A percentile compares a stretch with the other conserved stretches of the same genome.
phyloP scores from a whole-genome alignment of 2,113 vertebrate genomes.

The Anhinga anhinga region DNA sequence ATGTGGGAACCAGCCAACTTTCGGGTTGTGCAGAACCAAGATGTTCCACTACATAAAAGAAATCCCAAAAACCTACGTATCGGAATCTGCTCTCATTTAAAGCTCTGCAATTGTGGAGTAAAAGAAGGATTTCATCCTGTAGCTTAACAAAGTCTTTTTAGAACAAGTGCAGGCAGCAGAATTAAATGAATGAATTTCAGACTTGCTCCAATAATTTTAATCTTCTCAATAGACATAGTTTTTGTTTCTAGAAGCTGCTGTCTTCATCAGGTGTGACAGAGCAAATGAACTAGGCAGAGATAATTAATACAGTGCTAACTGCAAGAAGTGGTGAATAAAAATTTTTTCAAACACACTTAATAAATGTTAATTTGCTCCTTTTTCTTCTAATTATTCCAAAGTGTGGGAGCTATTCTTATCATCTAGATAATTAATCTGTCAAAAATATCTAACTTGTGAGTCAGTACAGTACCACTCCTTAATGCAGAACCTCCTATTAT shows the following conservation, averaged over 20 bases:
- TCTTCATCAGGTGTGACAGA: neutral
- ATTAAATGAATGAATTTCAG: conserved; percentile 42
- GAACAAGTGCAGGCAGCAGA: conserved; percentile 44
- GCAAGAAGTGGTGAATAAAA: conserved; percentile 26
- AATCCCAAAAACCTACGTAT: neutral
- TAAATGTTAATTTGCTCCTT: conserved; percentile 35
- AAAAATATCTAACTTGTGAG: neutral
- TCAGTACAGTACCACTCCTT: neutral
- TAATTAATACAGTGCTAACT: conserved; percentile 53
- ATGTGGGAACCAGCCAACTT: conserved; percentile 60
- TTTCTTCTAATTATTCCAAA: neutral
- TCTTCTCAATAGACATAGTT: neutral
- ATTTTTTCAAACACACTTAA: conserved; percentile 50
- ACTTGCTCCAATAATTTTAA: conserved; percentile 30
- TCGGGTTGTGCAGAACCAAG: conserved; percentile 11
- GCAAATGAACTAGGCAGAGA: conserved; percentile 54
- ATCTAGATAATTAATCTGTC: neutral
- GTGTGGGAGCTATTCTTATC: neutral
- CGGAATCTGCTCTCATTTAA: neutral
- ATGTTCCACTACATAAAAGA: conserved; percentile 34
- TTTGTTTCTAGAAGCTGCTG: conserved; percentile 45
- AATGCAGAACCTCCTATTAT: neutral
- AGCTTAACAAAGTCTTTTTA: conserved; percentile 33
- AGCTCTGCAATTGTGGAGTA: neutral
- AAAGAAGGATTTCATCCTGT: neutral